Conservation (phyloP, 92 coral and sea anemone genomes). For the Meandrina meandrites region DNA sequence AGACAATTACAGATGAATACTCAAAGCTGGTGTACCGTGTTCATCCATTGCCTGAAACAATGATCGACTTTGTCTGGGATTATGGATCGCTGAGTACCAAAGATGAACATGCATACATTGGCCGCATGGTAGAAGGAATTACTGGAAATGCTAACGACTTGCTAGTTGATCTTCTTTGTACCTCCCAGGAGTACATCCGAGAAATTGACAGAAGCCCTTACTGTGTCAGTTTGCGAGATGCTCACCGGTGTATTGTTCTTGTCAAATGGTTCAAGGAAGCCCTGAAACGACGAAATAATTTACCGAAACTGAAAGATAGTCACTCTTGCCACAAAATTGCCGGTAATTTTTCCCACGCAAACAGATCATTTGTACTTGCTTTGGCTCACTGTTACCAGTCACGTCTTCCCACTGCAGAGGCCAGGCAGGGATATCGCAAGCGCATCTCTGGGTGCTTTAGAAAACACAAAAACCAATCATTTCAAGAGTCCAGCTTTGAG, state of each 20-base stretch:
- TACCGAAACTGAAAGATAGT: slow-evolving; percentile 38
- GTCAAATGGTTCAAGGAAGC: slow-evolving; percentile 76
- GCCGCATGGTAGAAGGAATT: slow-evolving; percentile 84
- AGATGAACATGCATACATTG: slow-evolving; percentile 86
- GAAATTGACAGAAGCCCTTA: slow-evolving; percentile 66
- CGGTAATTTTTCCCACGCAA: neutral
- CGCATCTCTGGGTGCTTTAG: slow-evolving; percentile 52
- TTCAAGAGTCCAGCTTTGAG: slow-evolving; percentile 51
- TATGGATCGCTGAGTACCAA: slow-evolving; percentile 78
- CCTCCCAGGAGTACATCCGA: slow-evolving; percentile 82
- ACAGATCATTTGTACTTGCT: slow-evolving; percentile 71
- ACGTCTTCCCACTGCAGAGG: slow-evolving; percentile 72
- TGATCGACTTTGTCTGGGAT: slow-evolving; percentile 99
- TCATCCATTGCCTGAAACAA: slow-evolving; percentile 97
- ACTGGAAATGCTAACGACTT: slow-evolving; percentile 40
- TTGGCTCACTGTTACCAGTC: slow-evolving; percentile 97
- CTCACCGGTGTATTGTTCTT: slow-evolving; percentile 77
- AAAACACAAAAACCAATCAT: slow-evolving; percentile 11
- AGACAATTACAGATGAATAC: slow-evolving; percentile 80
- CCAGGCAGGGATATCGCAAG: slow-evolving; percentile 66
- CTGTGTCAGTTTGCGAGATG: slow-evolving; percentile 94
- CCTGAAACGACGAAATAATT: slow-evolving; percentile 37
- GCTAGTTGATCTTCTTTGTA: slow-evolving; percentile 71
- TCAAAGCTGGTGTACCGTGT: slow-evolving; percentile 94
- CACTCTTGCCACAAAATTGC: slow-evolving; percentile 34